Conservation (phyloP, 1,140 invertebrate genomes). For the Ceratosolen fusciceps region DNA sequence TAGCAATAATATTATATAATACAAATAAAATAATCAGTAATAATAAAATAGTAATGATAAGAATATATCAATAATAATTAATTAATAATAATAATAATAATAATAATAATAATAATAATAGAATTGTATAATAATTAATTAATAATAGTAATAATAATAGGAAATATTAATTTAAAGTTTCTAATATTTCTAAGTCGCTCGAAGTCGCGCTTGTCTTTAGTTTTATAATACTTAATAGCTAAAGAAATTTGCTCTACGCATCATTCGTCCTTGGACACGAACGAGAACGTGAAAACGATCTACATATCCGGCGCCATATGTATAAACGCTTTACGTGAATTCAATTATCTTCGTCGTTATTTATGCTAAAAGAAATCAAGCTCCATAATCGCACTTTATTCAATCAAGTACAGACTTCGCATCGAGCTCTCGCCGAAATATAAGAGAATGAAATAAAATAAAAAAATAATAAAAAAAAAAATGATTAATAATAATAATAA, state of each 20-base stretch:
- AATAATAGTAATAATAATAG: conserved; percentile 55
- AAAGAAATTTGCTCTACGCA: conserved; percentile 45
- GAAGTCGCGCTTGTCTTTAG: conserved; percentile 31
- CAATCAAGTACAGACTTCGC: conserved; percentile 44
- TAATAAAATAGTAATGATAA: conserved; percentile 53
- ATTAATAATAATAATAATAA: conserved; percentile 53
- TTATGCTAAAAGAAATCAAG: conserved; percentile 32
- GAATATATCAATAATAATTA: conserved; percentile 53
- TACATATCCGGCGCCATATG: conserved; percentile 13
- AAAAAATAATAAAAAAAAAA: too few relatives aligned
- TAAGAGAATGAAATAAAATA: too few relatives aligned
- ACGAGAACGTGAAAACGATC: conserved; percentile 46
- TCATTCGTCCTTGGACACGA: conserved; percentile 51
- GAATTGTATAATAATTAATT: conserved; percentile 51
- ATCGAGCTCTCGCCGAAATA: conserved; percentile 19
- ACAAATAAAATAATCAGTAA: conserved; percentile 59
- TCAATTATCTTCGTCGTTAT: conserved; percentile 14
- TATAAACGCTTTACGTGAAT: conserved; percentile 27
- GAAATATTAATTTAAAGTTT: conserved; percentile 56
- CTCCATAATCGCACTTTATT: not conserved
- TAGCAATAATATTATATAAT: conserved; percentile 54
- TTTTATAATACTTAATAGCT: conserved; percentile 56
- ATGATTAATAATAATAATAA: too few relatives aligned
- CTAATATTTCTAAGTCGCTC: conserved; percentile 55
- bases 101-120: conserved; percentile 52